Percentiles rank a stretch among this genome's conserved stretches.
Evolutionary conservation across 2,888 invertebrate species (phyloP).

Genomic region (Fragum whitleyi): DNA sequence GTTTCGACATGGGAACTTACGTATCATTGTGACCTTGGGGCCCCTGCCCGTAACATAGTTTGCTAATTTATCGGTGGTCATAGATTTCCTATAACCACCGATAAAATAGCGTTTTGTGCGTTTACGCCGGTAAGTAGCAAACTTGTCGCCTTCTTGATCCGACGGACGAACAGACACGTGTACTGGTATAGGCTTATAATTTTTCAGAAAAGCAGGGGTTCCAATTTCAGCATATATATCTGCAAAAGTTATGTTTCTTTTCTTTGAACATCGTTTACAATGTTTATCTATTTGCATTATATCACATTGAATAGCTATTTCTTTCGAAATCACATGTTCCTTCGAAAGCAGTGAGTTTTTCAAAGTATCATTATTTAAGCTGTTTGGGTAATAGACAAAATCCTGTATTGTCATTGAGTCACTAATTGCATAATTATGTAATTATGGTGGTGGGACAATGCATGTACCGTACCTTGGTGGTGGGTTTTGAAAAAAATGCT

Average conservation of each 20-base stretch:
- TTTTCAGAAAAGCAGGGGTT: background rate
- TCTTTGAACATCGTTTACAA: background rate
- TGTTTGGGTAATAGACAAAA: no score
- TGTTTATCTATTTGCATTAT: background rate
- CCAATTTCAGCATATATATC: background rate
- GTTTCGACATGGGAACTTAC: constrained; percentile 1
- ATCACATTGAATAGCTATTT: background rate
- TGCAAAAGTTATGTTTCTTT: background rate
- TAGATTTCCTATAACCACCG: constrained; percentile 13
- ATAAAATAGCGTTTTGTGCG: constrained; percentile 8
- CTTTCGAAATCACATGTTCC: background rate
- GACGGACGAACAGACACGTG: background rate
- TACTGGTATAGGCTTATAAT: background rate
- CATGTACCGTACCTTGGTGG: no score
- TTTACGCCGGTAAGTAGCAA: background rate
- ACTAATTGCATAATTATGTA: no score
- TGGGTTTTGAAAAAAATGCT: no score
- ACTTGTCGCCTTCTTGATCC: background rate
- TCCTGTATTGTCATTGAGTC: no score
- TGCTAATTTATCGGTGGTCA: constrained; percentile 7
- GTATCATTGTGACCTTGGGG: constrained; percentile 10
- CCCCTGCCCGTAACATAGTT: constrained; percentile 8
- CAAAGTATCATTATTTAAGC: no score
- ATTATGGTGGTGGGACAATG: no score
- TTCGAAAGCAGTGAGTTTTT: no score